Evolutionary conservation across 2,113 vertebrate species (phyloP).

Genomic region (Seriola rivoliana): DNA sequence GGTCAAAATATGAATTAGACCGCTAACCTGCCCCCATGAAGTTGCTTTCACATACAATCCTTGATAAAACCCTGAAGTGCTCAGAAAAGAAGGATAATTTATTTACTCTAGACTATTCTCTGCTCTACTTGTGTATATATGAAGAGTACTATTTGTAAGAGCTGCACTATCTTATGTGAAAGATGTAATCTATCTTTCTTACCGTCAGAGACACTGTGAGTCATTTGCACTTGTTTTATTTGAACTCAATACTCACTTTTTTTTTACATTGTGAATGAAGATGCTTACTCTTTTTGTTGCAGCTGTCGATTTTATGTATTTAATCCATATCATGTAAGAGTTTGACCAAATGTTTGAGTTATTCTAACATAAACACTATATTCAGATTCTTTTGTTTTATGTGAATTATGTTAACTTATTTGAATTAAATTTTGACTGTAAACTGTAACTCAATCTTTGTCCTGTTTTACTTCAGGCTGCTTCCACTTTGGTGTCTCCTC

Average conservation of each 20-base stretch:
- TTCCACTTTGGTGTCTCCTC: neutral
- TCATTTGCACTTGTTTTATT: slow-evolving; percentile 77
- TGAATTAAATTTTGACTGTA: slow-evolving; percentile 65
- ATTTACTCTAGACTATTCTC: slow-evolving; percentile 50
- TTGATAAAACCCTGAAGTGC: slow-evolving; percentile 70
- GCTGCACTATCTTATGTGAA: slow-evolving; percentile 73
- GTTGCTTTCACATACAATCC: slow-evolving; percentile 59
- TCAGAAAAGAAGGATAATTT: slow-evolving; percentile 59
- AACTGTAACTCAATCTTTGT: slow-evolving; percentile 5
- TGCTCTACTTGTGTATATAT: slow-evolving; percentile 59
- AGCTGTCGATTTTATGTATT: slow-evolving; percentile 52
- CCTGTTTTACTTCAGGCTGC: neutral
- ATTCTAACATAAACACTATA: slow-evolving; percentile 60
- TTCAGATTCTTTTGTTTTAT: slow-evolving; percentile 42
- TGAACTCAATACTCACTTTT: slow-evolving; percentile 48
- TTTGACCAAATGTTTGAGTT: slow-evolving; percentile 72
- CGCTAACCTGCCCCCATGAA: slow-evolving; percentile 20
- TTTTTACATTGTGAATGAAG: slow-evolving; percentile 61
- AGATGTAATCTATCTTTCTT: slow-evolving; percentile 74
- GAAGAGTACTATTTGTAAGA: slow-evolving; percentile 72
- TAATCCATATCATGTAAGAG: slow-evolving; percentile 55
- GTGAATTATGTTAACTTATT: slow-evolving; percentile 75
- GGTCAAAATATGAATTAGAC: slow-evolving; percentile 21
- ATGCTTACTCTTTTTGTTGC: slow-evolving; percentile 45
- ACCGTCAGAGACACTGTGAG: slow-evolving; percentile 83